Evolutionary conservation across 2,797 vertebrate species (phyloP).

Genomic region (Aplochiton taeniatus): DNA sequence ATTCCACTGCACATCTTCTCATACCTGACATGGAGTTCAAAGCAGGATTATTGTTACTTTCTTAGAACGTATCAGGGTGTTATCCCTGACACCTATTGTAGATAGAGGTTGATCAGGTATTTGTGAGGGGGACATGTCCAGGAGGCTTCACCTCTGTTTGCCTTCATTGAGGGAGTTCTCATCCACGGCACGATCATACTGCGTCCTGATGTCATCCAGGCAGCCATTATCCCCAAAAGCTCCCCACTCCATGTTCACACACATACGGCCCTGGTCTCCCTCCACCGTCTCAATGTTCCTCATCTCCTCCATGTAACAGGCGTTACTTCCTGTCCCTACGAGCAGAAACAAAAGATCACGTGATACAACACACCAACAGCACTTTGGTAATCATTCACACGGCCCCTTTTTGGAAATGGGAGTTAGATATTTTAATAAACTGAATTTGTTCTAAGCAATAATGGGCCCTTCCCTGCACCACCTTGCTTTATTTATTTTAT

Average conservation of each 20-base stretch:
- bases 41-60: background rate
- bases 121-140: background rate
- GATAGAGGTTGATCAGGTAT: too few relatives aligned
- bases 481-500: too few relatives aligned
- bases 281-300: conserved; percentile 89
- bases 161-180: conserved; percentile 93
- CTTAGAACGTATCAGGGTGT: too few relatives aligned
- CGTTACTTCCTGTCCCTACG: conserved; percentile 94
- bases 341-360: background rate
- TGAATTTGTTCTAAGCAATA: too few relatives aligned
- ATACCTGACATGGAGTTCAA: conserved; percentile 72
- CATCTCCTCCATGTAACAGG: conserved; percentile 98
- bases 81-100: too few relatives aligned
- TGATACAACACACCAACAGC: too few relatives aligned
- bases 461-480: too few relatives aligned
- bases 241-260: conserved; percentile 98
- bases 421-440: too few relatives aligned
- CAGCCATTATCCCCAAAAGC: conserved; percentile 97
- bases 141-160: conserved; percentile 87
- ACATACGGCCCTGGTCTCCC: conserved; percentile 88
- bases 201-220: conserved; percentile 93
- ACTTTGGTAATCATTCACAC: too few relatives aligned
- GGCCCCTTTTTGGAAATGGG: too few relatives aligned
- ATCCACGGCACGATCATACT: conserved; percentile 90
- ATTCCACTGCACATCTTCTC: conserved; percentile 99